Conservation (phyloP, 1,140 invertebrate genomes). For the Bombus superbus region DNA sequence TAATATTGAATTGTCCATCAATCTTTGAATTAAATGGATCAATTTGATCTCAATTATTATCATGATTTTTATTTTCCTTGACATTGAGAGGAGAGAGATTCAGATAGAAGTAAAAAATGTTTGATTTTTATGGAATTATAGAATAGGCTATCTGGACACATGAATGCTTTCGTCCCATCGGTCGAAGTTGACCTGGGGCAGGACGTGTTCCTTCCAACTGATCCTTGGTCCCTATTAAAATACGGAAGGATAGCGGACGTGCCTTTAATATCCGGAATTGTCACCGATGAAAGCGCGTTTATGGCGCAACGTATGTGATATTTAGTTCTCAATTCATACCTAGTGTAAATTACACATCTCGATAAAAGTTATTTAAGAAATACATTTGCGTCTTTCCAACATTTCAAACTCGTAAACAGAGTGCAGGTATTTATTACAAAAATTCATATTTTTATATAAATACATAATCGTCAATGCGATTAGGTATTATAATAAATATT, state of each 20-base stretch:
- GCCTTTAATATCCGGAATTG: constrained; percentile 86
- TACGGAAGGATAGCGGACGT: constrained; percentile 83
- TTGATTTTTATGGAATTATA: constrained; percentile 37
- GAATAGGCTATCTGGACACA: constrained; percentile 71
- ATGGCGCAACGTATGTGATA: constrained; percentile 64
- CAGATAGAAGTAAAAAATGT: not conserved
- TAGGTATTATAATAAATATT: too few relatives aligned
- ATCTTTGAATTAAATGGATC: too few relatives aligned
- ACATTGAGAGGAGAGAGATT: too few relatives aligned
- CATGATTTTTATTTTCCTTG: too few relatives aligned
- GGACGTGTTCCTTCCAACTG: constrained; percentile 85
- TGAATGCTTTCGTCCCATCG: constrained; percentile 85
- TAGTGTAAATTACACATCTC: not conserved
- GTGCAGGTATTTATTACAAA: not conserved
- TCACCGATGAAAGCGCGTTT: constrained; percentile 82
- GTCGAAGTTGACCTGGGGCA: constrained; percentile 84
- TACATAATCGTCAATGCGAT: too few relatives aligned
- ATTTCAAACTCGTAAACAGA: too few relatives aligned
- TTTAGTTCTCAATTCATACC: not conserved
- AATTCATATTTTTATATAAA: not conserved
- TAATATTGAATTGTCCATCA: too few relatives aligned
- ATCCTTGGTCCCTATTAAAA: constrained; percentile 83
- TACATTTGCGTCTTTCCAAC: too few relatives aligned
- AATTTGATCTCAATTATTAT: not conserved
- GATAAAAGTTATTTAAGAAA: not conserved